Base-by-base conservation (phyloP, 2,888 invertebrate genomes). In the Dryobota labecula region DNA sequence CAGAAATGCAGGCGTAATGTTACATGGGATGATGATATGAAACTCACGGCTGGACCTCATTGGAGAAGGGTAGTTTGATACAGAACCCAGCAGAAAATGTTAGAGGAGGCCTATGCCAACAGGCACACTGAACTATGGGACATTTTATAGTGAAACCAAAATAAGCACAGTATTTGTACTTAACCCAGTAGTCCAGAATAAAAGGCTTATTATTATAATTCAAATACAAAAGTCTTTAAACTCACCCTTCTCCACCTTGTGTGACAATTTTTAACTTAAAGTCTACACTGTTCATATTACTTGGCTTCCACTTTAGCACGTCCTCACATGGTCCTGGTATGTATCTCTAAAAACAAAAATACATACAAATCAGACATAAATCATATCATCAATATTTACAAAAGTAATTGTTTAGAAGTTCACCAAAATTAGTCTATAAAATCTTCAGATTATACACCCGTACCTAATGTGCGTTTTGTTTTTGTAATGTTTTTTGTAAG, bases 281-380 rank as follows among this genome's bases (percentile, higher is more conserved):
- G 94, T 99, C 99, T 0, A 99, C 98, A 7, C 99, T 99, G 95
- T 99, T 99, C 94, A 99, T 97, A 73, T 98, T 97, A 5, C 97
- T 96, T 0, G 99, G 99, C 91, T 99, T 99, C 99, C 99, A 99
- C 93, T 99, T 99, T 24, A 99, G 96, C 2, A 99, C 98, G 57
- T 97, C 97, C 47, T 96, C 96, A 87, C 98, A 99, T 9, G 97
- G 96, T 0, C 99, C 99, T 11, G 98, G 95, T 20, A 96, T 96
- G 90, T 99, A 99, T 0, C 98, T 97, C 97, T 98, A 92, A 2
- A 70, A 96, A 38, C 93, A 45, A 54, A 63, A 94, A 93, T 3
- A 45, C 0, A 24, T 7, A 36, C 9, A 58, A 7, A 49, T 58
- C 11, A 56, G 36, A 54, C 9, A 7, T n/a, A 41, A 64, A 30